These are phyloP conservation scores for Tachina fera DNA, from an alignment of 2,888 invertebrate genomes.

Conservation along the genomic window DNA sequence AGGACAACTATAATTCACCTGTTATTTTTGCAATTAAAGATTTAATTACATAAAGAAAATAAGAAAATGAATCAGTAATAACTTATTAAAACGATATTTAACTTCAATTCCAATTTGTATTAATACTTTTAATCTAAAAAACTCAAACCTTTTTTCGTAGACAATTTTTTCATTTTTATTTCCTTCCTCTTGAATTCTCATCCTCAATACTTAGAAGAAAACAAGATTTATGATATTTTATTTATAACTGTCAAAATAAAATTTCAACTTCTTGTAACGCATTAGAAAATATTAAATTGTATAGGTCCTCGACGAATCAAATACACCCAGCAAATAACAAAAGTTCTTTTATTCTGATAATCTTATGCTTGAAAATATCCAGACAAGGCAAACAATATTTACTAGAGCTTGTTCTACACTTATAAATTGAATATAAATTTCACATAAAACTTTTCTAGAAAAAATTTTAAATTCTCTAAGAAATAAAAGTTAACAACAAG, in stretches of 20 bases:
- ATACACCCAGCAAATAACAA: background rate
- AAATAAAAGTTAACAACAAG: no score
- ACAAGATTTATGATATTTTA: conserved; percentile 14
- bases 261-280: background rate
- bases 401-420: no score
- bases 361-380: background rate
- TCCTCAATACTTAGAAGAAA: conserved; percentile 25
- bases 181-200: conserved; percentile 7
- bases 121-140: background rate
- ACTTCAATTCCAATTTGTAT: background rate
- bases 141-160: background rate
- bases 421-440: no score
- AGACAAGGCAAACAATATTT: no score
- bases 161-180: conserved; percentile 8
- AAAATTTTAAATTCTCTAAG: no score
- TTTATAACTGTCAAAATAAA: background rate
- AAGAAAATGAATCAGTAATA: no score
- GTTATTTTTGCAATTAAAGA: no score
- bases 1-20: no score
- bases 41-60: no score
- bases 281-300: background rate
- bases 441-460: no score
- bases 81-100: background rate
- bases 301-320: background rate
- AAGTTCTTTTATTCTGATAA: background rate